Evolutionary conservation across 2,113 vertebrate species (phyloP).

Genomic region (Entomyzon cyanotis): DNA sequence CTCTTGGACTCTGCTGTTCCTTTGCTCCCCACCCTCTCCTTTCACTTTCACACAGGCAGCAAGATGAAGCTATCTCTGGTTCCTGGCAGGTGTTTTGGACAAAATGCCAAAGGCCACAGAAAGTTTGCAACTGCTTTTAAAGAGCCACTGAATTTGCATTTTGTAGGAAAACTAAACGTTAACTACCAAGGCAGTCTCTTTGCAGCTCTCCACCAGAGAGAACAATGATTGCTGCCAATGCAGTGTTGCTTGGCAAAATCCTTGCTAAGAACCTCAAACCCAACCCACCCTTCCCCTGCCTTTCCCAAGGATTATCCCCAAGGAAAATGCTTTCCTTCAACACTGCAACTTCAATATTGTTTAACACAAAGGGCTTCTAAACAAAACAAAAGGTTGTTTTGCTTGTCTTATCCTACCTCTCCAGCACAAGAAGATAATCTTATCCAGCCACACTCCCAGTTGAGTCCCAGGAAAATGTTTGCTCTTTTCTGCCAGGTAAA

Average conservation of each 20-base stretch:
- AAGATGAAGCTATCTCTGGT: not conserved
- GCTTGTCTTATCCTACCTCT: not conserved
- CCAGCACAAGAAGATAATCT: slow-evolving; percentile 24
- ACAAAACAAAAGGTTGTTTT: not conserved
- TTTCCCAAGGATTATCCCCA: not conserved
- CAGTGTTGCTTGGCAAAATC: not conserved
- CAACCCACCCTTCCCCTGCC: not conserved
- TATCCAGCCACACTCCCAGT: not conserved
- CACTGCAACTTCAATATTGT: not conserved
- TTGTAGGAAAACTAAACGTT: not conserved
- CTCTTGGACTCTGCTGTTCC: not conserved
- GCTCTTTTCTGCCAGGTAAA: not conserved
- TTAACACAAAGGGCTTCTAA: not conserved
- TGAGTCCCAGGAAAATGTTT: slow-evolving; percentile 53
- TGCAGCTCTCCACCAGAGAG: accelerated
- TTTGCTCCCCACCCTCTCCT: not conserved
- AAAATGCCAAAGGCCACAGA: not conserved
- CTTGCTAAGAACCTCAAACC: not conserved
- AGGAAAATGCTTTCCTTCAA: not conserved
- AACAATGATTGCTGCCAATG: accelerated
- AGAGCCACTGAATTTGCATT: not conserved
- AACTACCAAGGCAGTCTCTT: not conserved
- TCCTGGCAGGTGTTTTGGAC: not conserved
- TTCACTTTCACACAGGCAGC: slow-evolving; percentile 5
- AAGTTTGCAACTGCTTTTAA: not conserved